Evolutionary conservation across 2,113 vertebrate genomes (phyloP).

Genomic region (Chaetura pelagica): DNA sequence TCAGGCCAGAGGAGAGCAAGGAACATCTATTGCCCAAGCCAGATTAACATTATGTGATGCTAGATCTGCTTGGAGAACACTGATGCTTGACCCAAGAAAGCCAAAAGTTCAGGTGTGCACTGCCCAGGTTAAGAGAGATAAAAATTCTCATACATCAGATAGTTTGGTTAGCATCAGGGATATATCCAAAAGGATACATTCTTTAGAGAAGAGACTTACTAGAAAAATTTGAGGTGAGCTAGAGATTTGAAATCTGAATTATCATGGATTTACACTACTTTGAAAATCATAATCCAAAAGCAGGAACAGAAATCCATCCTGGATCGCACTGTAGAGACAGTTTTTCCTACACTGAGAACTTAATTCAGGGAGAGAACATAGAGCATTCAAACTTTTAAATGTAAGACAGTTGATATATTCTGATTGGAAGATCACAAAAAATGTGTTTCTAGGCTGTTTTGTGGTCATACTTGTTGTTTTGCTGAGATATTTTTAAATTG

Average conservation of each 20-base stretch:
- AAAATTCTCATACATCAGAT: not conserved
- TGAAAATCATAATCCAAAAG: not conserved
- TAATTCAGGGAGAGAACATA: not conserved
- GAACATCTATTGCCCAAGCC: not conserved
- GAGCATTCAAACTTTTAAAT: not conserved
- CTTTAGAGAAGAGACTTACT: not conserved
- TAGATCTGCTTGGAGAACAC: not conserved
- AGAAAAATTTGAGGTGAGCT: not conserved
- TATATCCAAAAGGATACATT: not conserved
- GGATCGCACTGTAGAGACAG: not conserved
- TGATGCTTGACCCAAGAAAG: not conserved
- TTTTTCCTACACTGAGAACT: not conserved
- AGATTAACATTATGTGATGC: not conserved
- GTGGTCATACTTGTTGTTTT: not conserved
- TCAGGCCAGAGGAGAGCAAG: not conserved
- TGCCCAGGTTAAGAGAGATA: not conserved
- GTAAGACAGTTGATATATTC: not conserved
- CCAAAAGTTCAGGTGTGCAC: not conserved
- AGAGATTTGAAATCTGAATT: not conserved
- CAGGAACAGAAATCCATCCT: not conserved
- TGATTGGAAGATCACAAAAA: not conserved
- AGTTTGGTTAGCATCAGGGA: not conserved
- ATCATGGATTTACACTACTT: not conserved
- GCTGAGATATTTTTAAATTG: not conserved
- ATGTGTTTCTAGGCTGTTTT: not conserved